Evolutionary conservation across 2,797 vertebrate genomes (phyloP).

Genomic region (Danio choprae): DNA sequence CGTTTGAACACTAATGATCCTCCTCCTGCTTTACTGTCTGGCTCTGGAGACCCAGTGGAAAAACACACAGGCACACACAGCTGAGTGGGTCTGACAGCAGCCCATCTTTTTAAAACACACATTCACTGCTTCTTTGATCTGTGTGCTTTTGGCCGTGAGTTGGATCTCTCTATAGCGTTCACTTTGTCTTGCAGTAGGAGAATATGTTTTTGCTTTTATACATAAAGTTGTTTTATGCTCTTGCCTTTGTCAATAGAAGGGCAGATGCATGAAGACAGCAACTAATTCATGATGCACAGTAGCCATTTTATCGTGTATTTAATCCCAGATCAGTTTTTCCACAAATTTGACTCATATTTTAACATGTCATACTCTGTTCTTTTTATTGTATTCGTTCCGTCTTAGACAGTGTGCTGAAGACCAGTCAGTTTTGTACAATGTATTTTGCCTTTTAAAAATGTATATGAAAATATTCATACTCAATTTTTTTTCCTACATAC

Average conservation of each 20-base stretch:
- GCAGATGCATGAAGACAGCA: neutral
- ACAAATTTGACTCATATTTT: no score
- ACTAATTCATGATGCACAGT: neutral
- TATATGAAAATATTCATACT: no score
- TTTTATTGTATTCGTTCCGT: no score
- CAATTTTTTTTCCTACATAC: no score
- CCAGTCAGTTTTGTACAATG: no score
- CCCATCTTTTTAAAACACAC: slow-evolving; percentile 10
- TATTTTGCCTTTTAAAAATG: no score
- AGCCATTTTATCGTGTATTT: neutral
- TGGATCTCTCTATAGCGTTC: slow-evolving; percentile 3
- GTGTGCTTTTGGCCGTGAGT: slow-evolving; percentile 2
- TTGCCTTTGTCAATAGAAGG: slow-evolving; percentile 13
- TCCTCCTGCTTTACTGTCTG: slow-evolving; percentile 29
- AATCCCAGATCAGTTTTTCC: neutral
- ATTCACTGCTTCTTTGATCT: slow-evolving; percentile 33
- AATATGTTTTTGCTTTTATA: slow-evolving; percentile 32
- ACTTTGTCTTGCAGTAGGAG: neutral
- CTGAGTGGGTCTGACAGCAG: slow-evolving; percentile 18
- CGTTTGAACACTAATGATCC: slow-evolving; percentile 31
- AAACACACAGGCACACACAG: neutral
- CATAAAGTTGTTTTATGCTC: slow-evolving; percentile 4
- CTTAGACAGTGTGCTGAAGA: no score
- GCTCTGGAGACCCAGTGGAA: slow-evolving; percentile 9
- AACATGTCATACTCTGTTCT: no score